These are phyloP conservation scores for Hypotaenidia philippensis DNA, from an alignment of 2,797 vertebrate species.

Conservation along the genomic window DNA sequence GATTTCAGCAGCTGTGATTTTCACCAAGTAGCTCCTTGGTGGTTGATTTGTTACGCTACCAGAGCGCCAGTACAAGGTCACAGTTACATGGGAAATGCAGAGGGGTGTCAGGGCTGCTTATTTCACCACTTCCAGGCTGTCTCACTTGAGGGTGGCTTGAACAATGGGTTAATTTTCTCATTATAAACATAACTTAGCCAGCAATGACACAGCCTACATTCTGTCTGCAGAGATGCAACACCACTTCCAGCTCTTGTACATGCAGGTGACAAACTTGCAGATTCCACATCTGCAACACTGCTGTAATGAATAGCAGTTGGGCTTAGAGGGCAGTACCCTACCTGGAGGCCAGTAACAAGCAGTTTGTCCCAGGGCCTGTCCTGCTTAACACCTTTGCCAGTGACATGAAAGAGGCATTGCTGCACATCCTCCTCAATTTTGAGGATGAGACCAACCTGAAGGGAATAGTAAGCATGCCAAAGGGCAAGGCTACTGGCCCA, in stretches of 20 bases:
- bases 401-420: not conserved
- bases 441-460: not conserved
- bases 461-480: not conserved
- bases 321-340: not conserved
- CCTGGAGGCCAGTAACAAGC: not conserved
- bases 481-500: not conserved
- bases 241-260: not conserved
- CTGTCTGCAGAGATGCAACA: not conserved
- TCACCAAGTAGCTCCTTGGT: not conserved
- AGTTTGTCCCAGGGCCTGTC: not conserved
- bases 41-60: not conserved
- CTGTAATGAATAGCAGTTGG: not conserved
- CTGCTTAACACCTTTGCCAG: not conserved
- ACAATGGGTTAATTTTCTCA: not conserved
- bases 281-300: not conserved
- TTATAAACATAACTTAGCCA: not conserved
- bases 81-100: fast-evolving
- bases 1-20: not conserved
- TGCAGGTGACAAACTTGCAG: not conserved
- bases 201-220: not conserved
- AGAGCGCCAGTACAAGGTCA: not conserved
- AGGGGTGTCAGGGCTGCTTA: not conserved
- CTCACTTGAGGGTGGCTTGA: not conserved
- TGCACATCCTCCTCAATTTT: not conserved
- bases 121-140: not conserved